A percentile compares a stretch with the other conserved stretches of the same genome.
Evolutionary conservation across 2,113 vertebrate genomes (phyloP).

Genomic region (Antigone vipio): DNA sequence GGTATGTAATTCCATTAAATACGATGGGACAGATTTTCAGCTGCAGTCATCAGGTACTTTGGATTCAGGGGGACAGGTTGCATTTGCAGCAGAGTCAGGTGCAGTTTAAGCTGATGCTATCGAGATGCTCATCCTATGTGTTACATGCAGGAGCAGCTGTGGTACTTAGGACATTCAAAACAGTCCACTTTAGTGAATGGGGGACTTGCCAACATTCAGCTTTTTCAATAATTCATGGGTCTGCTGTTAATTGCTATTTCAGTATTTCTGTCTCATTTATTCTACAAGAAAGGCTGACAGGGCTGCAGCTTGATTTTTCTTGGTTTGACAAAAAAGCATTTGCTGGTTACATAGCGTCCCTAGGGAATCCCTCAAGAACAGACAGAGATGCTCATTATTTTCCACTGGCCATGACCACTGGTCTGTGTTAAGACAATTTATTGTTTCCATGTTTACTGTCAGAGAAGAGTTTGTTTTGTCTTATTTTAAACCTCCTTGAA

Average conservation of each 20-base stretch:
- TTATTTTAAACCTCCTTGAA: slow-evolving; percentile 3
- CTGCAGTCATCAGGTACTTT: too few species aligned
- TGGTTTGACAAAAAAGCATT: background rate
- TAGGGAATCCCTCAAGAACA: slow-evolving; percentile 6
- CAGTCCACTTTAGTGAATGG: background rate
- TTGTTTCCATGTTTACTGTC: slow-evolving; percentile 18
- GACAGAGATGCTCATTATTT: slow-evolving; percentile 1
- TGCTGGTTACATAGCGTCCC: background rate
- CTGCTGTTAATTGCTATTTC: slow-evolving; percentile 28
- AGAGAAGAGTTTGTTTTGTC: slow-evolving; percentile 10
- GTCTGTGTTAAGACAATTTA: slow-evolving; percentile 26
- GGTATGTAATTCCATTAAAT: background rate
- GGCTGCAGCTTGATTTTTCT: slow-evolving; percentile 8
- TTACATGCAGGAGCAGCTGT: background rate
- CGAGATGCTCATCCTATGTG: background rate
- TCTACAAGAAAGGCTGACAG: slow-evolving; percentile 10
- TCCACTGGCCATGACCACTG: background rate
- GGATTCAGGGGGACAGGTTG: fast-evolving
- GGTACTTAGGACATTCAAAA: background rate
- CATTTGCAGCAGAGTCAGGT: background rate
- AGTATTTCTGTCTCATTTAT: slow-evolving; percentile 51
- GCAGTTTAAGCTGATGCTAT: background rate
- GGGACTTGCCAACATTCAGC: background rate
- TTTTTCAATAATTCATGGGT: slow-evolving; percentile 37
- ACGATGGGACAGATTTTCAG: background rate